Percentiles rank a stretch among this genome's conserved stretches.
These are phyloP conservation scores for Odocoileus virginianus DNA, from an alignment of 2,113 vertebrate species.

Conservation along the genomic window DNA sequence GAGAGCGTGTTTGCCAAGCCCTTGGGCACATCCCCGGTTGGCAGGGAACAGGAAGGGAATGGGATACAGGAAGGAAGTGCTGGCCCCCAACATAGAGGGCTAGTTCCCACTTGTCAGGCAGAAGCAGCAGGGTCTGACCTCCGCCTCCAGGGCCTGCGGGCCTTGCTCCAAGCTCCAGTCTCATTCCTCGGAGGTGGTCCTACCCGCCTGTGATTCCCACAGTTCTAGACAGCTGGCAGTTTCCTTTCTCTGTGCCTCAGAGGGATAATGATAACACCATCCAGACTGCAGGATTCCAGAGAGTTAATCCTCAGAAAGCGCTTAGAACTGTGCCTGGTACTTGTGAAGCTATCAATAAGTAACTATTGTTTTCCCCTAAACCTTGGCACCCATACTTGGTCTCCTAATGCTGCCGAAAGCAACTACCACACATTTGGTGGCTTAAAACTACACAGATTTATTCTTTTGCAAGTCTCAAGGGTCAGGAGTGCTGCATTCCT, in stretches of 20 bases:
- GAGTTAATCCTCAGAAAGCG: neutral
- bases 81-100: neutral
- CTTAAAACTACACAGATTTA: neutral
- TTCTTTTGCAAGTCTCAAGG: neutral
- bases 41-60: neutral
- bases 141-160: neutral
- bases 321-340: neutral
- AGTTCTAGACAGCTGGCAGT: neutral
- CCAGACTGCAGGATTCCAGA: neutral
- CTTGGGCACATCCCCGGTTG: neutral
- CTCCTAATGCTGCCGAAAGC: neutral
- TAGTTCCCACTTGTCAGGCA: neutral
- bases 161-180: fast-evolving
- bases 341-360: neutral
- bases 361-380: neutral
- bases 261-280: neutral
- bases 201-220: too few relatives aligned
- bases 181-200: neutral
- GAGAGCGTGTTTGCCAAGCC: neutral
- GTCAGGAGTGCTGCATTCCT: neutral
- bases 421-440: neutral
- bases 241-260: neutral
- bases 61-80: neutral
- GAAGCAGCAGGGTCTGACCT: neutral
- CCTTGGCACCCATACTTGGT: neutral